A percentile compares a stretch with the other conserved stretches of the same genome.
These are phyloP conservation scores for Tyria jacobaeae DNA, from an alignment of 2,888 invertebrate species.

Conservation along the genomic window DNA sequence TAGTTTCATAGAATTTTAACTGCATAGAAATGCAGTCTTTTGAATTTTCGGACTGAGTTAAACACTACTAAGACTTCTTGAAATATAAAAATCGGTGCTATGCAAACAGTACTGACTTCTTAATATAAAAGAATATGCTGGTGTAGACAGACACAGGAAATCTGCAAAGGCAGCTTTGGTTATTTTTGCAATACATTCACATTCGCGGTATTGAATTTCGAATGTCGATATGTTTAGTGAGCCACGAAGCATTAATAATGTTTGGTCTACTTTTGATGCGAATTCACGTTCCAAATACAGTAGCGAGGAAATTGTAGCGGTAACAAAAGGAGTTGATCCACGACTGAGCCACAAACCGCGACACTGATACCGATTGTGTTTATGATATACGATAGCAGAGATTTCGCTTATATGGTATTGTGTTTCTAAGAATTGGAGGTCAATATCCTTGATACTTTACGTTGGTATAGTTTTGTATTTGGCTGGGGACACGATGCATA, in stretches of 20 bases:
- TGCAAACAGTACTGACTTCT: background rate
- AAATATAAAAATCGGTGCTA: too few relatives aligned
- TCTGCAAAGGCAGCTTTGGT: background rate
- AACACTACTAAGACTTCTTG: too few relatives aligned
- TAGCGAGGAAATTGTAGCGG: slow-evolving; percentile 34
- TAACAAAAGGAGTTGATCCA: slow-evolving; percentile 41
- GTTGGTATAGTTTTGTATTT: too few relatives aligned
- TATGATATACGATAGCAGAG: slow-evolving; percentile 40
- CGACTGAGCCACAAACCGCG: slow-evolving; percentile 43
- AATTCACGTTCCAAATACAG: slow-evolving; percentile 39
- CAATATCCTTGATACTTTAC: too few relatives aligned
- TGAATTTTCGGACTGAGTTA: too few relatives aligned
- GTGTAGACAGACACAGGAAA: too few relatives aligned
- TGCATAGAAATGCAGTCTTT: too few relatives aligned
- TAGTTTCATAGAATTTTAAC: too few relatives aligned
- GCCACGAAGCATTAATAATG: slow-evolving; percentile 18
- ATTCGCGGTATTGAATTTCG: background rate
- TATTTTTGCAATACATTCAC: background rate
- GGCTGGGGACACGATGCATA: too few relatives aligned
- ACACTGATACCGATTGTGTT: slow-evolving; percentile 35
- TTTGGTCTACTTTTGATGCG: slow-evolving; percentile 34
- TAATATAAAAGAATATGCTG: too few relatives aligned
- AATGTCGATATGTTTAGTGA: background rate
- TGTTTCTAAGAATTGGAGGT: background rate
- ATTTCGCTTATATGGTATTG: slow-evolving; percentile 22